Conservation (phyloP, 2,888 invertebrate genomes). For the Phania funesta region DNA sequence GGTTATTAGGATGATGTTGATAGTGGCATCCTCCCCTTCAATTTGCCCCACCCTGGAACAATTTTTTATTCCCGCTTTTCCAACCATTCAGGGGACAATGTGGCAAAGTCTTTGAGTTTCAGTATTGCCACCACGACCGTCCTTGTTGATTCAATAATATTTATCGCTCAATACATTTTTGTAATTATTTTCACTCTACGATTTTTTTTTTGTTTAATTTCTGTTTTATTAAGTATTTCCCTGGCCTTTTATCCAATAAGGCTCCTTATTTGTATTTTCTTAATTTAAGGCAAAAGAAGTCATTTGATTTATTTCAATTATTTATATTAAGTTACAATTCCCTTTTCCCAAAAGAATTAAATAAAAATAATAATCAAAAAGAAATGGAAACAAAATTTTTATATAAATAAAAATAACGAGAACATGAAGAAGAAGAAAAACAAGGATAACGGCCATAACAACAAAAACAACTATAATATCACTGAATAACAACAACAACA, state of each 20-base stretch:
- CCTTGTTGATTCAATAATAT: background rate
- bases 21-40: no score
- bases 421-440: background rate
- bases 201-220: background rate
- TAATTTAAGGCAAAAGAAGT: constrained; percentile 35
- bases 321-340: constrained; percentile 63
- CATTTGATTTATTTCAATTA: constrained; percentile 65
- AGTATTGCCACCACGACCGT: background rate
- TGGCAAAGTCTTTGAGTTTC: no score
- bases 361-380: background rate
- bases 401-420: constrained; percentile 47
- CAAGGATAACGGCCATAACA: constrained; percentile 9
- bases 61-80: no score
- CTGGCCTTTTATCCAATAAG: constrained; percentile 23
- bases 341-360: constrained; percentile 33
- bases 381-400: constrained; percentile 26
- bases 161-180: background rate
- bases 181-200: background rate
- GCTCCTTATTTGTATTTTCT: constrained; percentile 21
- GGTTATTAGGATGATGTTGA: no score
- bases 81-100: no score
- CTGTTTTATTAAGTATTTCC: constrained; percentile 3
- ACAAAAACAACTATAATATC: background rate
- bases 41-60: no score
- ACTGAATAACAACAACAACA: background rate